Conservation (phyloP, 2,797 vertebrate genomes). For the Cephalopachus bancanus region DNA sequence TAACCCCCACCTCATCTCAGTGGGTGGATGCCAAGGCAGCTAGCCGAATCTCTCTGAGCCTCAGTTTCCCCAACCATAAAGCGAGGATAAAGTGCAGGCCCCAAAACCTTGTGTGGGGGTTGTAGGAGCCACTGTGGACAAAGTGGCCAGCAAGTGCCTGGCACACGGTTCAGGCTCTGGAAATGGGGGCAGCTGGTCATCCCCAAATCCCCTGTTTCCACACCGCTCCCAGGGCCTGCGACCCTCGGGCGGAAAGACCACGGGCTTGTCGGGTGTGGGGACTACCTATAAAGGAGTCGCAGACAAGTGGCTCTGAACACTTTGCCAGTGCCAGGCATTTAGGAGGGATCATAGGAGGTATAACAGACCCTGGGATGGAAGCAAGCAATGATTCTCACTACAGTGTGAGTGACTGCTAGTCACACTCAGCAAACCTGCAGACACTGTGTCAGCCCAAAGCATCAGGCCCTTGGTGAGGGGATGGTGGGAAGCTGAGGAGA, state of each 20-base stretch:
- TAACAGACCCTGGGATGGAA: no score
- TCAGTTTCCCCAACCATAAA: fast-evolving
- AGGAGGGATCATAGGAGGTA: no score
- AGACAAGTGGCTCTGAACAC: not conserved
- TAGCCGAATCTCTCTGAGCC: not conserved
- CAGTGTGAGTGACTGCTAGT: not conserved
- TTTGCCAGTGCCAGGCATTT: not conserved
- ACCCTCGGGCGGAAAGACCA: no score
- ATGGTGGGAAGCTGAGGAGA: fast-evolving
- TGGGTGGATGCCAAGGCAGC: not conserved
- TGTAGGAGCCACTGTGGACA: fast-evolving
- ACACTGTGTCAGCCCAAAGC: not conserved
- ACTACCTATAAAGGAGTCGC: no score
- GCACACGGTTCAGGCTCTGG: no score
- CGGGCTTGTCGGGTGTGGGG: not conserved
- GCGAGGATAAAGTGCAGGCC: fast-evolving
- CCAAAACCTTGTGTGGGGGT: no score
- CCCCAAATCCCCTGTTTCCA: fast-evolving
- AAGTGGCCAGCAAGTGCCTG: not conserved
- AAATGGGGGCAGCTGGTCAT: fast-evolving
- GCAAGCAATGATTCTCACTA: not conserved
- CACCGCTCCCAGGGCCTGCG: not conserved
- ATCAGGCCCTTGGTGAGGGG: fast-evolving
- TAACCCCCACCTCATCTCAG: not conserved
- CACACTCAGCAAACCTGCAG: fast-evolving